Base-by-base conservation (phyloP, 2,888 invertebrate species). In the Apeira syringaria region DNA sequence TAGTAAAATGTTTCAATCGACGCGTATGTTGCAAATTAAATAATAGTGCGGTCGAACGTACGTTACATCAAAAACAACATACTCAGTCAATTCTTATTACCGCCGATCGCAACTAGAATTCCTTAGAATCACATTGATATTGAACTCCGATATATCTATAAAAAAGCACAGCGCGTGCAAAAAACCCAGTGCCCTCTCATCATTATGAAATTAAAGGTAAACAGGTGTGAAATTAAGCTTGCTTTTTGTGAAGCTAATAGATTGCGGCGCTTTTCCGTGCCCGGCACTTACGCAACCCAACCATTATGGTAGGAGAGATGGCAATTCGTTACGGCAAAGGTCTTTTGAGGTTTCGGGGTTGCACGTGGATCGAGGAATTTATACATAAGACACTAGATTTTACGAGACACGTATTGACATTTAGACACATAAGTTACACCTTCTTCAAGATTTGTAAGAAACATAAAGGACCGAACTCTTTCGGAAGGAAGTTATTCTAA, bases 171-270 rank as follows among this genome's bases (percentile, higher is more conserved):
- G 61, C 69, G 71, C 73, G 70, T 76, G 81, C 75, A 82, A 77
- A 76, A 80, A 79, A 76, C 74, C 68, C 64, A 66, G 67, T 73
- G 76, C 72, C 68, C 74, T 68, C 66, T 64, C 65, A 64, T 80
- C 74, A 87, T 88, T 86, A 85, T 77, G 68, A 68, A 74, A 87
- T 87, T 85, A 83, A 83, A 80, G 61, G 71, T 80, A 85, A 88
- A 86, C 87, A 88, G 84, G 88, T 89, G 87, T 87, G 84, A 88
- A 89, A 88, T 89, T 88, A 86, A 77, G 79, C 77, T 75, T 61
- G 74, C 68, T 87, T 87, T 87, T 86, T 83, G 77, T 75, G 65
- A 70, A 50, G 71, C 74, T 81, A 85, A 85, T 85, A 84, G 86
- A 83, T 80, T 78, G 80, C 74, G 68, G 70, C 71, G 74, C 70